phyloP scores from a whole-genome alignment of 2,797 vertebrate species.

The Gymnothorax javanicus region DNA sequence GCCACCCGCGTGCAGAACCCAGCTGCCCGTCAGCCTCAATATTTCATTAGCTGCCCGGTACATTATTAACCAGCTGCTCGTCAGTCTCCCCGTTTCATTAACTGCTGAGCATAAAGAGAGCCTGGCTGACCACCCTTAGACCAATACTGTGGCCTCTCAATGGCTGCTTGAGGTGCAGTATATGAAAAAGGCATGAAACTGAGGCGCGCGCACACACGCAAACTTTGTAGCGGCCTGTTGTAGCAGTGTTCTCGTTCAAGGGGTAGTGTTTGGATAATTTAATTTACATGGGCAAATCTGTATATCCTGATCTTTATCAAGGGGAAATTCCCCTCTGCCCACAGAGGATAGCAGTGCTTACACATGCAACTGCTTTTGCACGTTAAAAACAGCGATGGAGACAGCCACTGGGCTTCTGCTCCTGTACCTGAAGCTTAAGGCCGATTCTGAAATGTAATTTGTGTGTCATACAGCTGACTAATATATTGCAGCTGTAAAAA shows the following conservation, averaged over 20 bases:
- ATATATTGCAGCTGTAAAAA: background rate
- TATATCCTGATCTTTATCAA: background rate
- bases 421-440: background rate
- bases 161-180: background rate
- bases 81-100: conserved; percentile 10
- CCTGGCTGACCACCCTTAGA: background rate
- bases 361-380: background rate
- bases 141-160: background rate
- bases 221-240: background rate
- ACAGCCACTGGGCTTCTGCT: background rate
- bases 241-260: background rate
- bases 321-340: background rate
- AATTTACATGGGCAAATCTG: background rate
- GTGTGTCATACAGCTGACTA: background rate
- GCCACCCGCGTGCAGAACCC: background rate
- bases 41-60: background rate
- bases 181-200: background rate
- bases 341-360: background rate
- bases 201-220: background rate
- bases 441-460: background rate
- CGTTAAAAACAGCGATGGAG: background rate
- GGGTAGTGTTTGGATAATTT: background rate
- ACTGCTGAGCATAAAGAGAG: background rate
- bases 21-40: background rate
- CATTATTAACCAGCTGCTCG: background rate